Evolutionary conservation across 2,113 vertebrate species (phyloP).

Genomic region (Peromyscus californicus): DNA sequence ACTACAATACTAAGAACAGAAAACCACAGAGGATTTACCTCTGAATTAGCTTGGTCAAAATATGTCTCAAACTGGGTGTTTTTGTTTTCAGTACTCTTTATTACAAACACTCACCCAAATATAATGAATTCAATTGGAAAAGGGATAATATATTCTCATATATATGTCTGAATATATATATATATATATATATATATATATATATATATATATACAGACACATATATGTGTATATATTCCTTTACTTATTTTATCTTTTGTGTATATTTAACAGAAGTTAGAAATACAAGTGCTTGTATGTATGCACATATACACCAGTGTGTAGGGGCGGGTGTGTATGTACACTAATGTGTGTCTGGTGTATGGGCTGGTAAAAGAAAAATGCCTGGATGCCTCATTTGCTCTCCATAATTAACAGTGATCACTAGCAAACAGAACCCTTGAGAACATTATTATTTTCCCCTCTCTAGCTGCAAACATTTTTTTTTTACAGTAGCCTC

Average conservation of each 20-base stretch:
- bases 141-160: not conserved
- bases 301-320: not conserved
- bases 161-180: too few relatives aligned
- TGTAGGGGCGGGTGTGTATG: too few relatives aligned
- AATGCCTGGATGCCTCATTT: constrained; percentile 33
- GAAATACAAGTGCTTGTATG: not conserved
- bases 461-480: constrained; percentile 68
- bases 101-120: constrained; percentile 25
- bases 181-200: too few relatives aligned
- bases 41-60: constrained; percentile 17
- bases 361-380: constrained; percentile 29
- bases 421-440: constrained; percentile 62
- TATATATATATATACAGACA: not conserved
- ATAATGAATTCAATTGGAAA: not conserved
- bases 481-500: constrained; percentile 79
- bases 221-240: not conserved
- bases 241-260: not conserved
- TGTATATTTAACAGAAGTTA: not conserved
- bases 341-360: not conserved
- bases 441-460: constrained; percentile 61
- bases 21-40: not conserved
- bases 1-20: not conserved
- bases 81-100: constrained; percentile 22
- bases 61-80: constrained; percentile 23
- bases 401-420: constrained; percentile 60